A percentile compares a stretch with the other conserved stretches of the same genome.
phyloP scores from a whole-genome alignment of 2,888 invertebrate genomes.

The Nemoura dubitans region DNA sequence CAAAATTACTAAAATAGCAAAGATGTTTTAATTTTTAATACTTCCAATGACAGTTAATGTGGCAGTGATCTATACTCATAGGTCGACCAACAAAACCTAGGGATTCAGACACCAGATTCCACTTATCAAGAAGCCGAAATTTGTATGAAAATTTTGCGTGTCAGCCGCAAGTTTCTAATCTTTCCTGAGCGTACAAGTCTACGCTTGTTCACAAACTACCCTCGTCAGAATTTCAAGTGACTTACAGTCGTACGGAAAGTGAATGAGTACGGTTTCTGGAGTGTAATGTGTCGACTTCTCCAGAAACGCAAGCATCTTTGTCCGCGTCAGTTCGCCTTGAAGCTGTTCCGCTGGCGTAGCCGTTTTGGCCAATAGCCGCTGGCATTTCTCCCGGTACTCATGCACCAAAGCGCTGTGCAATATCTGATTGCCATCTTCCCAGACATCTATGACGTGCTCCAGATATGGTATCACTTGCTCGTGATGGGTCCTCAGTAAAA shows the following conservation, averaged over 20 bases:
- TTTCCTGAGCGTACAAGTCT: no score
- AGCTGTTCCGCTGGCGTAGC: constrained; percentile 61
- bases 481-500: constrained; percentile 83
- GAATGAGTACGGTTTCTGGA: constrained; percentile 84
- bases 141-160: no score
- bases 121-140: no score
- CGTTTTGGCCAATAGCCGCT: constrained; percentile 52
- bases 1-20: no score
- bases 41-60: no score
- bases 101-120: no score
- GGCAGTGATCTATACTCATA: no score
- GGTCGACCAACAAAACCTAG: no score
- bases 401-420: constrained; percentile 93
- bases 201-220: no score
- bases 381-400: constrained; percentile 82
- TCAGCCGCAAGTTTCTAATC: no score
- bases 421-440: constrained; percentile 84
- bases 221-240: no score
- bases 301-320: constrained; percentile 79
- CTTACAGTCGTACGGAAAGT: constrained; percentile 81
- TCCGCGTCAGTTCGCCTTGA: constrained; percentile 65
- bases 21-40: no score
- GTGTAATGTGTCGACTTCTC: constrained; percentile 83
- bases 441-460: constrained; percentile 90
- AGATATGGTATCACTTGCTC: constrained; percentile 88